A percentile compares a stretch with the other conserved stretches of the same genome.
phyloP scores from a whole-genome alignment of 2,113 vertebrate genomes.

The Tupaia chinensis region DNA sequence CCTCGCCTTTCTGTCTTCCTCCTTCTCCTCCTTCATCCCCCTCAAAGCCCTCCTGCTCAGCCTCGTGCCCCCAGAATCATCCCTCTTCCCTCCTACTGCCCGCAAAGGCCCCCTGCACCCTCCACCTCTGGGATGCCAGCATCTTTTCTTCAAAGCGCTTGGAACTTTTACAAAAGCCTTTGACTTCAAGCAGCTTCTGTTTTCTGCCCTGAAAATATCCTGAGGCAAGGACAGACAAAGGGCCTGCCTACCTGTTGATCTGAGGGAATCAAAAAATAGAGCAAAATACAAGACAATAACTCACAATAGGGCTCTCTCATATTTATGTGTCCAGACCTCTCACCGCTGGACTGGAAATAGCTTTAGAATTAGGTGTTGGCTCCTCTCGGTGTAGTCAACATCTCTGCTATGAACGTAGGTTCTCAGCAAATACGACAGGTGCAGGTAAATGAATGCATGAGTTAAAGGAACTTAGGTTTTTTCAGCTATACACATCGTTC shows the following conservation, averaged over 20 bases:
- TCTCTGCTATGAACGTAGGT: neutral
- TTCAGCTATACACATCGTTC: no score
- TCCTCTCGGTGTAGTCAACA: neutral
- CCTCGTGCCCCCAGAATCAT: neutral
- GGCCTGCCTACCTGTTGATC: neutral
- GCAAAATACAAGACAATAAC: conserved; percentile 22
- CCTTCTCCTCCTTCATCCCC: neutral
- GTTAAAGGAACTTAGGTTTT: neutral
- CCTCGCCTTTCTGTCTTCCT: neutral
- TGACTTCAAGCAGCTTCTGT: conserved; percentile 65
- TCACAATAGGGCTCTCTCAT: neutral
- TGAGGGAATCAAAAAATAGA: neutral
- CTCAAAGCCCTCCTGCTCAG: neutral
- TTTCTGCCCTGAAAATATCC: conserved; percentile 63
- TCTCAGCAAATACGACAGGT: neutral
- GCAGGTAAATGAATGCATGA: neutral
- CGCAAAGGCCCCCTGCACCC: neutral
- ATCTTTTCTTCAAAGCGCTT: conserved; percentile 58
- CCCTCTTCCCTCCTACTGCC: neutral
- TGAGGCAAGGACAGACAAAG: conserved; percentile 50
- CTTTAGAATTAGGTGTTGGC: neutral
- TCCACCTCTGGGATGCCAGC: neutral
- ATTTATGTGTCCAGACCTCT: neutral
- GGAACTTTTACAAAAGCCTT: conserved; percentile 67
- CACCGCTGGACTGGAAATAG: neutral